Evolutionary conservation across 2,797 vertebrate species (phyloP).

Genomic region (Vireo griseus): DNA sequence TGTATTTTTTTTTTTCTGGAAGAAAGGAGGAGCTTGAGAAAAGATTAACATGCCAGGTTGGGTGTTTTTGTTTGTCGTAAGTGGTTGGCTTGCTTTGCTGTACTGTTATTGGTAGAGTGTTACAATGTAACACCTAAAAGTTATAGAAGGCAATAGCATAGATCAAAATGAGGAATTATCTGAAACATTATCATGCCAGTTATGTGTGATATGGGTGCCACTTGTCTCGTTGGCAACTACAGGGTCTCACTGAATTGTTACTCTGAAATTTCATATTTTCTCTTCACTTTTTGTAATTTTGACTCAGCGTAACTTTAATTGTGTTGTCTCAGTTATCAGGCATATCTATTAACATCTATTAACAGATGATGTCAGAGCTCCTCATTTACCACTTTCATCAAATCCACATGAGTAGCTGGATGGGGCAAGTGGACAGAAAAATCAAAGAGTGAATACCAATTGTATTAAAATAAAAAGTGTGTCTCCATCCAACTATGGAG

Average conservation of each 20-base stretch:
- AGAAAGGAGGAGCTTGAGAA: neutral
- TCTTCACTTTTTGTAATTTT: neutral
- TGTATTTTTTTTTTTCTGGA: neutral
- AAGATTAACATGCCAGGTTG: neutral
- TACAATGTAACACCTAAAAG: neutral
- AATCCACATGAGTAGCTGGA: neutral
- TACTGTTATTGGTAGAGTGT: neutral
- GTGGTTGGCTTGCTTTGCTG: neutral
- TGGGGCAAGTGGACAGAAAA: neutral
- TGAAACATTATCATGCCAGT: neutral
- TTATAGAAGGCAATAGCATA: neutral
- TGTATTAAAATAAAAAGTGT: neutral
- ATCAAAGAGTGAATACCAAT: neutral
- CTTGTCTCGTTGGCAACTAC: neutral
- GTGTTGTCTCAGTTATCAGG: neutral
- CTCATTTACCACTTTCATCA: neutral
- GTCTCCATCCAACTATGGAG: neutral
- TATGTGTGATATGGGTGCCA: neutral
- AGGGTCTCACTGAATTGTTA: neutral
- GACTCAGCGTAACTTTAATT: neutral
- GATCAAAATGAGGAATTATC: neutral
- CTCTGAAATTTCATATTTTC: neutral
- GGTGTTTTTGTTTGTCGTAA: accelerated
- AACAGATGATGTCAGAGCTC: neutral
- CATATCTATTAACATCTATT: neutral